Percentiles rank a stretch among this genome's conserved stretches.
Conservation (phyloP, 2,113 vertebrate species). For the Oryzias curvinotus region DNA sequence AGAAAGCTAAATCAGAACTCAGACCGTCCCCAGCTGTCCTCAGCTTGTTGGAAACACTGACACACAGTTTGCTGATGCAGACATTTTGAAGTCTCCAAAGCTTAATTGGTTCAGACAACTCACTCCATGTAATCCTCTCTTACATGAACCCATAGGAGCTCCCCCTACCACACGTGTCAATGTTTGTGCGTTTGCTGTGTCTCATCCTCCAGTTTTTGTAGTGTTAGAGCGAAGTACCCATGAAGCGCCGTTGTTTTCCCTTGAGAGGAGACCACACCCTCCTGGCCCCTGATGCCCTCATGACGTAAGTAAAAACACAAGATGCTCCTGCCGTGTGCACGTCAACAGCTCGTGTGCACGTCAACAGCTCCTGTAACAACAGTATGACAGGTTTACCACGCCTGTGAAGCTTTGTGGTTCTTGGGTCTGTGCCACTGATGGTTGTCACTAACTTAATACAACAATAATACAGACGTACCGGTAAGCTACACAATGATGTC, state of each 20-base stretch:
- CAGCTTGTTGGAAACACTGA: too few species aligned
- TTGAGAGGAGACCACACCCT: conserved; percentile 91
- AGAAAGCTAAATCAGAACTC: too few species aligned
- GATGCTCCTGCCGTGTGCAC: background rate
- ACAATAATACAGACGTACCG: too few species aligned
- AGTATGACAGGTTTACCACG: background rate
- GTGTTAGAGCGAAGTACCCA: conserved; percentile 75
- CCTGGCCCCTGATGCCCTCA: conserved; percentile 68
- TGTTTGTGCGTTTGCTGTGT: conserved; percentile 58
- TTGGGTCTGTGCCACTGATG: too few species aligned
- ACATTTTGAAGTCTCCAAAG: background rate
- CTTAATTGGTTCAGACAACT: too few species aligned
- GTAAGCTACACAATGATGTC: too few species aligned
- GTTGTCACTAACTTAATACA: too few species aligned
- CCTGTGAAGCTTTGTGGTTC: background rate
- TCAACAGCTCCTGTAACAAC: background rate
- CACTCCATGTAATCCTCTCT: too few species aligned
- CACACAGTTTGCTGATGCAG: too few species aligned
- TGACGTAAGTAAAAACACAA: conserved; percentile 76
- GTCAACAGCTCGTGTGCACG: background rate
- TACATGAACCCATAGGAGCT: too few species aligned
- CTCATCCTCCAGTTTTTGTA: conserved; percentile 64
- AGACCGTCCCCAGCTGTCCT: too few species aligned
- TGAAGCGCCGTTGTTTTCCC: conserved; percentile 87
- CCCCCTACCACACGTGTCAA: too few species aligned